Evolutionary conservation across 2,888 invertebrate genomes (phyloP), one percentile per base, ranked within the genome.

Genomic region (Cyclophora albipunctata): DNA sequence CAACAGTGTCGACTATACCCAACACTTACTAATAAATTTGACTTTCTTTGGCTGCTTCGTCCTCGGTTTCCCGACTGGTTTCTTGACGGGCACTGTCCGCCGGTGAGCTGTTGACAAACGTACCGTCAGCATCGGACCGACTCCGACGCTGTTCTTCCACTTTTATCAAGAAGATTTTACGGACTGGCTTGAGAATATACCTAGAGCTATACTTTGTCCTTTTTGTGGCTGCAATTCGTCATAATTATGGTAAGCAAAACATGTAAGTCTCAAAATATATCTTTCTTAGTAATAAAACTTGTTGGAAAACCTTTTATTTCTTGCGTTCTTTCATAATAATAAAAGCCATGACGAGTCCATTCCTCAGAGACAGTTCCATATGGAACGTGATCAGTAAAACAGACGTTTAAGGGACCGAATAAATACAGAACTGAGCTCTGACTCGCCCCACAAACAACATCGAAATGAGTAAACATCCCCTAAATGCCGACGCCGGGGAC

Each of bases 41-140:
- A 95, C 95, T 90, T 95, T 94, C 91, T 95, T 96, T 60, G 95
- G 95, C 83, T 96, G 95, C 90, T 94, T 94, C 69, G 94, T 94
- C 77, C 94, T 92, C 80, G 95, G 95, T 73, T 91, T 91, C 66
- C 92, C 92, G 87, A 93, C 92, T 59, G 93, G 92, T 90, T 96
- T 96, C 91, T 95, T 95, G 78, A 93, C 92, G 55, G 91, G 94
- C 76, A 91, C 92, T 78, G 93, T 79, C 64, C 88, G 79, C 68
- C 88, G 81, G 69, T 88, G 88, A 59, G 81, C 88, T 87, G 78
- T 34, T 57, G 61, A 66, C 59, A 70, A 54, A 62, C 4, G 7
- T 53, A 4, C 33, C 45, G 47, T 56, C 48, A 65, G 84, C 69
- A 81, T 67, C 69, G 63, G 58, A 64, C 55, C 51, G 45, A 56